Evolutionary conservation across 2,113 vertebrate species (phyloP).

Genomic region (Amphiprion ocellaris): DNA sequence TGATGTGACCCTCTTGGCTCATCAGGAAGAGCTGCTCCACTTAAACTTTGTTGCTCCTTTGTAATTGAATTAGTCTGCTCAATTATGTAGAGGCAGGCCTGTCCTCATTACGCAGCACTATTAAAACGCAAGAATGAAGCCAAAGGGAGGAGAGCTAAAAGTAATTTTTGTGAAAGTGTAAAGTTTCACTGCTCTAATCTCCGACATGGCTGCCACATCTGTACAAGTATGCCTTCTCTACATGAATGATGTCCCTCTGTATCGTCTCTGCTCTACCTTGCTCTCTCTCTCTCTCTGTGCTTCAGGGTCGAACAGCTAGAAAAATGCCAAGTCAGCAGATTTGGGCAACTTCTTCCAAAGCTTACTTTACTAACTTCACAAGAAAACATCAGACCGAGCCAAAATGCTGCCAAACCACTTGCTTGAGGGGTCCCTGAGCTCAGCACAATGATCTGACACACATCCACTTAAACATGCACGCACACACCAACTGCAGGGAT

Average conservation of each 20-base stretch:
- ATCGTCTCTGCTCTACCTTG: slow-evolving; percentile 10
- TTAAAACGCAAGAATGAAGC: slow-evolving; percentile 67
- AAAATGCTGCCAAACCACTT: slow-evolving; percentile 51
- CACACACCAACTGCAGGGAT: slow-evolving; percentile 4
- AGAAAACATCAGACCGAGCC: slow-evolving; percentile 58
- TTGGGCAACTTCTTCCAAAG: slow-evolving; percentile 36
- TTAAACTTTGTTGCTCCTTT: slow-evolving; percentile 81
- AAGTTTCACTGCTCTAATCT: slow-evolving; percentile 56
- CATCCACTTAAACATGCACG: slow-evolving; percentile 28
- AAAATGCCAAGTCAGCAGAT: slow-evolving; percentile 57
- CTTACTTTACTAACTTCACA: slow-evolving; percentile 50
- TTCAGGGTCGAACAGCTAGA: slow-evolving; percentile 32
- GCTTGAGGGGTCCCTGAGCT: slow-evolving; percentile 55
- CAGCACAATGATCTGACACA: slow-evolving; percentile 49
- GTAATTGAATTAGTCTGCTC: slow-evolving; percentile 82
- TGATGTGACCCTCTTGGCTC: slow-evolving; percentile 63
- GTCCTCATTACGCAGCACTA: slow-evolving; percentile 76
- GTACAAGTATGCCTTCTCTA: slow-evolving; percentile 22
- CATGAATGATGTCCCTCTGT: slow-evolving; percentile 51
- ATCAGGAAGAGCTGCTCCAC: slow-evolving; percentile 76
- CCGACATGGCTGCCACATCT: slow-evolving; percentile 43
- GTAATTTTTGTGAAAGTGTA: slow-evolving; percentile 51
- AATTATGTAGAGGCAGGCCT: slow-evolving; percentile 78
- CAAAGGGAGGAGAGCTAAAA: slow-evolving; percentile 42
- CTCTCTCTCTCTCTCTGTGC: slow-evolving; percentile 13